Conservation (phyloP, 2,797 vertebrate genomes). For the Kryptopterus vitreolus region DNA sequence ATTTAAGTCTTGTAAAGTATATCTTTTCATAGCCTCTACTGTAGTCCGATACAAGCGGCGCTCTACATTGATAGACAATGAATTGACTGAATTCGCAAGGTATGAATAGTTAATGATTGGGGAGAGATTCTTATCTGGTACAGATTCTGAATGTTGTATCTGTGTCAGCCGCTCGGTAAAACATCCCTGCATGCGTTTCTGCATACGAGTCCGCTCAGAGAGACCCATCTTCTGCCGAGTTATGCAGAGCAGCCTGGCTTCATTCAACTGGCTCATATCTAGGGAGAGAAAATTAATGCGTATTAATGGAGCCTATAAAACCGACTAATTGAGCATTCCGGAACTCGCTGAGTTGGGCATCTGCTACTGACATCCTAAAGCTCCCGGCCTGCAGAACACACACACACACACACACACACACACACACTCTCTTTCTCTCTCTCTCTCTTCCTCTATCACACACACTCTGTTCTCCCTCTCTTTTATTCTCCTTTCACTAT, state of each 20-base stretch:
- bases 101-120: neutral
- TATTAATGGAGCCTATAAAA: slow-evolving; percentile 86
- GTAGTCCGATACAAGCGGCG: neutral
- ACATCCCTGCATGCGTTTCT: slow-evolving; percentile 2
- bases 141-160: neutral
- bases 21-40: neutral
- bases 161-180: neutral
- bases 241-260: slow-evolving; percentile 55
- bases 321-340: slow-evolving; percentile 94
- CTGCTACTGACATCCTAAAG: slow-evolving; percentile 97
- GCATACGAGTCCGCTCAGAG: slow-evolving; percentile 15
- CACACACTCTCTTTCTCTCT: slow-evolving; percentile 73
- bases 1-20: neutral
- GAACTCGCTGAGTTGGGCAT: slow-evolving; percentile 93
- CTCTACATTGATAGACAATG: too few relatives aligned
- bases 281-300: slow-evolving; percentile 75
- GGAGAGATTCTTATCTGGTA: neutral
- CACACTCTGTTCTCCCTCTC: slow-evolving; percentile 70
- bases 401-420: neutral
- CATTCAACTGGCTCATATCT: slow-evolving; percentile 61
- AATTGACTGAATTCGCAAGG: neutral
- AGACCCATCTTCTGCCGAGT: slow-evolving; percentile 29
- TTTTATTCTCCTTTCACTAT: slow-evolving; percentile 77
- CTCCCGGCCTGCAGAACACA: slow-evolving; percentile 90
- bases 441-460: neutral